Percentiles rank a stretch among this genome's conserved stretches.
phyloP scores from a whole-genome alignment of 2,113 vertebrate species.

The Zosterops lateralis region DNA sequence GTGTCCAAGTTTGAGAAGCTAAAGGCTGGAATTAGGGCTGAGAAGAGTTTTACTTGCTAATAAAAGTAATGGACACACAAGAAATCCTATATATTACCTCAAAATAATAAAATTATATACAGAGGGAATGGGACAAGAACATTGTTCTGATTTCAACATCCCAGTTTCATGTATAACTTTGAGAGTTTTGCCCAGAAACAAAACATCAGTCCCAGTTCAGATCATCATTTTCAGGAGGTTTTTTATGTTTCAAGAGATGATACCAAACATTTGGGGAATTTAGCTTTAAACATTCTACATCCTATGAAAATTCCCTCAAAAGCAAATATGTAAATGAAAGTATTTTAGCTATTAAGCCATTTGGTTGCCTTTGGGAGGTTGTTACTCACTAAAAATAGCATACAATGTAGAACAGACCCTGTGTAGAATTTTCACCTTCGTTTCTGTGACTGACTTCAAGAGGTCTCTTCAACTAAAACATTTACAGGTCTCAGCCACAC shows the following conservation, averaged over 20 bases:
- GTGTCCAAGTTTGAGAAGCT: neutral
- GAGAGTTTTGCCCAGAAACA: neutral
- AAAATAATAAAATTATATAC: neutral
- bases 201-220: neutral
- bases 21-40: neutral
- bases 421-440: neutral
- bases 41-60: neutral
- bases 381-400: neutral
- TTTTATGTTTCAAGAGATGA: neutral
- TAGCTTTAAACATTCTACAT: neutral
- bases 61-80: neutral
- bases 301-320: neutral
- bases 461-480: neutral
- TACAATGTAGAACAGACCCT: fast-evolving
- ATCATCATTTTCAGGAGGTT: neutral
- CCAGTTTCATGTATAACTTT: neutral
- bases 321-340: neutral
- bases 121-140: neutral
- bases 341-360: neutral
- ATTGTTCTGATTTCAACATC: neutral
- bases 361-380: neutral
- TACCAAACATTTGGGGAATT: neutral
- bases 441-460: fast-evolving
- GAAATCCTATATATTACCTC: neutral
- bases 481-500: neutral